phyloP scores from a whole-genome alignment of 2,888 invertebrate genomes.

The Dasypogon diadema region DNA sequence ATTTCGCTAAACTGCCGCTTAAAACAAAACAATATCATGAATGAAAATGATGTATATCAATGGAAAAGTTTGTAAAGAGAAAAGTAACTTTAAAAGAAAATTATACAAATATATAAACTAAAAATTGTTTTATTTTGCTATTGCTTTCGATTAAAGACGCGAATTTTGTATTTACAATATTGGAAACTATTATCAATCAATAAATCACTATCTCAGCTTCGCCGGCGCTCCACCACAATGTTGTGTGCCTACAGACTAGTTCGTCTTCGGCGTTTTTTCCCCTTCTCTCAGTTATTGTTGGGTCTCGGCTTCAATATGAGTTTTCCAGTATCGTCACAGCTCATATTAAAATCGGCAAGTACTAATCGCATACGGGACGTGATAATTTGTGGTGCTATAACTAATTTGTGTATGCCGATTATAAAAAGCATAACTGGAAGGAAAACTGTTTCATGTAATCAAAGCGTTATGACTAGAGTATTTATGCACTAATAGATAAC shows the following conservation, averaged over 20 bases:
- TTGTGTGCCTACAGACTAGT: constrained; percentile 35
- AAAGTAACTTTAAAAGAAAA: constrained; percentile 28
- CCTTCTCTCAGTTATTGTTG: constrained; percentile 62
- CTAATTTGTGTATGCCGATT: constrained; percentile 94
- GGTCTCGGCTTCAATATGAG: constrained; percentile 92
- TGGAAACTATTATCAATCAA: not conserved
- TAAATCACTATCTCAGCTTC: not conserved
- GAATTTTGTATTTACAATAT: constrained; percentile 7
- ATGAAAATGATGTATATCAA: constrained; percentile 26
- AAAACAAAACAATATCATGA: constrained; percentile 13
- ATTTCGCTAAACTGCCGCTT: constrained; percentile 17
- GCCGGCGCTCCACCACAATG: not conserved
- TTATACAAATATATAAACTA: constrained; percentile 27
- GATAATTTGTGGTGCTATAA: constrained; percentile 96
- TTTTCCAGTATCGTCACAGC: constrained; percentile 97
- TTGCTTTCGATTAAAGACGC: not conserved
- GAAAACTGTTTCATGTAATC: constrained; percentile 32
- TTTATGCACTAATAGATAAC: constrained; percentile 58
- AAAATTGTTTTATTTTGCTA: constrained; percentile 25
- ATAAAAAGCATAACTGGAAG: constrained; percentile 85
- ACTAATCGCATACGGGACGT: constrained; percentile 91
- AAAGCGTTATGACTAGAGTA: not conserved
- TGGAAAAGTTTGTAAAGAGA: constrained; percentile 19
- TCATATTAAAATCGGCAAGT: constrained; percentile 96
- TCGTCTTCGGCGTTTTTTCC: constrained; percentile 43